A percentile compares a stretch with the other conserved stretches of the same genome.
phyloP scores from a whole-genome alignment of 2,113 vertebrate species.

The Albula glossodonta region DNA sequence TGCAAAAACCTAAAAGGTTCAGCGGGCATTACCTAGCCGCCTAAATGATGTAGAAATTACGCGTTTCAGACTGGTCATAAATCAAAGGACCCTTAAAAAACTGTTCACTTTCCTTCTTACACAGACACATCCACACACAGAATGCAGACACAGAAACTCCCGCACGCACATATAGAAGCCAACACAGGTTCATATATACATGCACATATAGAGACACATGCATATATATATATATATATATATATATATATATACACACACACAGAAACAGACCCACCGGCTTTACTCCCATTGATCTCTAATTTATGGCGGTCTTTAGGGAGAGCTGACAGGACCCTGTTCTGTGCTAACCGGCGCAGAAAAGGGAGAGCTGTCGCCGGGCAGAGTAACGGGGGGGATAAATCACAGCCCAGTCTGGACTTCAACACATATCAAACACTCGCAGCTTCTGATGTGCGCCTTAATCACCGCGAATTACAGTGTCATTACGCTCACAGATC shows the following conservation, averaged over 20 bases:
- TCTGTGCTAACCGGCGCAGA: slow-evolving; percentile 50
- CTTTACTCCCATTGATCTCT: slow-evolving; percentile 61
- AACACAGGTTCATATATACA: slow-evolving; percentile 23
- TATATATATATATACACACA: slow-evolving; percentile 16
- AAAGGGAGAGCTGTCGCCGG: slow-evolving; percentile 35
- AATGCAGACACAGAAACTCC: no score
- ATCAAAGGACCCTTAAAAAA: slow-evolving; percentile 55
- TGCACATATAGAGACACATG: slow-evolving; percentile 26
- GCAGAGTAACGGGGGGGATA: slow-evolving; percentile 25
- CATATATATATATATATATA: slow-evolving; percentile 20
- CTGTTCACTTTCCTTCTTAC: background rate
- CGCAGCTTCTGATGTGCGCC: background rate
- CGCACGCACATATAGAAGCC: background rate
- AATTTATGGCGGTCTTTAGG: slow-evolving; percentile 53
- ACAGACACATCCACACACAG: slow-evolving; percentile 4
- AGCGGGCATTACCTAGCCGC: slow-evolving; percentile 68
- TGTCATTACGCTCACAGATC: slow-evolving; percentile 25
- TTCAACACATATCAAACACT: slow-evolving; percentile 28
- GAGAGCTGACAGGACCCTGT: slow-evolving; percentile 52
- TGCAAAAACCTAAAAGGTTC: slow-evolving; percentile 65
- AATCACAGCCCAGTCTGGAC: slow-evolving; percentile 42
- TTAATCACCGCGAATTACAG: background rate
- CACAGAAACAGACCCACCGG: slow-evolving; percentile 3
- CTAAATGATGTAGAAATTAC: slow-evolving; percentile 60
- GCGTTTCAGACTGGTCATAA: slow-evolving; percentile 53